Evolutionary conservation across 2,888 invertebrate genomes (phyloP).

Genomic region (Mycalesis mineus): DNA sequence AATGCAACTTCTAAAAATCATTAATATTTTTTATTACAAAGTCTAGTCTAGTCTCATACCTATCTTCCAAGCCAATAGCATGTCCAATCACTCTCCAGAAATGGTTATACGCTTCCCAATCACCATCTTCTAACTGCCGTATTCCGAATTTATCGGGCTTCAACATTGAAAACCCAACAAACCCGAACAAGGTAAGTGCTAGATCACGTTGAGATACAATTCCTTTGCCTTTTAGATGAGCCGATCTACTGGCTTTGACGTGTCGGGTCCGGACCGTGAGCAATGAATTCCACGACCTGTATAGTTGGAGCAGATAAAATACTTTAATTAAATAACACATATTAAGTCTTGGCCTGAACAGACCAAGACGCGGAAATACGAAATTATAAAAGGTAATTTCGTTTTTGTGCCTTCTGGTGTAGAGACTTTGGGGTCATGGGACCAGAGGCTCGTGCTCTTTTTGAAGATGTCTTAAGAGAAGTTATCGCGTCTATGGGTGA

Average conservation of each 20-base stretch:
- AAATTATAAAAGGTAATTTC: no score
- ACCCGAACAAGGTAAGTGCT: conserved; percentile 91
- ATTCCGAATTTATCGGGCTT: conserved; percentile 83
- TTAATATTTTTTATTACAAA: no score
- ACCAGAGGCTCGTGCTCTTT: no score
- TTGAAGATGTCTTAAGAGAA: no score
- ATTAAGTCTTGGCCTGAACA: no score
- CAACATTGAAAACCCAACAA: conserved; percentile 85
- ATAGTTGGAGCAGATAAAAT: not conserved
- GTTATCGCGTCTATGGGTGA: no score
- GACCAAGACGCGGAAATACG: no score
- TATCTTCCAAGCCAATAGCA: conserved; percentile 89
- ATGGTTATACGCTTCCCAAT: conserved; percentile 87
- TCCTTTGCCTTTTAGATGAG: conserved; percentile 63
- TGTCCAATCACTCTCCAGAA: conserved; percentile 91
- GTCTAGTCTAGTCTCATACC: conserved; percentile 53
- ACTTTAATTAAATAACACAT: no score
- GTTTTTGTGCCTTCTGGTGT: no score
- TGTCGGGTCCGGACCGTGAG: conserved; percentile 82
- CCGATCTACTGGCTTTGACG: conserved; percentile 77
- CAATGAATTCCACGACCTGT: conserved; percentile 83
- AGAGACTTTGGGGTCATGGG: no score
- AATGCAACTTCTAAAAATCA: no score
- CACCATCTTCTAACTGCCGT: conserved; percentile 74
- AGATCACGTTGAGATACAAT: conserved; percentile 89